Conservation (phyloP, 2,797 vertebrate genomes). For the Mus minutoides region DNA sequence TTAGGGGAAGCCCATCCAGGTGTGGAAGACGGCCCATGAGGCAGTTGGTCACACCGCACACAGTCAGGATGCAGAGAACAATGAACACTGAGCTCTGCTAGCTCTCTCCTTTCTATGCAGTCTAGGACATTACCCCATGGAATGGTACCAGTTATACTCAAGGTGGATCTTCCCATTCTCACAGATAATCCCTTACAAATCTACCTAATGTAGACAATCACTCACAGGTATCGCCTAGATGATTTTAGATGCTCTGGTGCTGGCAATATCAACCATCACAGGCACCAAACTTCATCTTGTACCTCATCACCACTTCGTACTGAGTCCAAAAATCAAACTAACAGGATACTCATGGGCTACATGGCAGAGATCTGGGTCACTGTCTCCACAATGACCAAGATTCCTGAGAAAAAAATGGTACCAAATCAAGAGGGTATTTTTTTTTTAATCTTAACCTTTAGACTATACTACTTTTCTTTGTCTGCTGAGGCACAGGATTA, state of each 20-base stretch:
- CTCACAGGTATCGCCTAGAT: neutral
- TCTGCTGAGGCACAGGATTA: conserved; percentile 38
- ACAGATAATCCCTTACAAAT: neutral
- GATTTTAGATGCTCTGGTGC: neutral
- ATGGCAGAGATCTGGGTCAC: neutral
- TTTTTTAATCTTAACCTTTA: conserved; percentile 28
- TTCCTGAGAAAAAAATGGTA: conserved; percentile 7
- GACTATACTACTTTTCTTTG: conserved; percentile 63
- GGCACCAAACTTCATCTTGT: neutral
- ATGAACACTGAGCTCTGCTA: neutral
- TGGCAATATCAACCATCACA: neutral
- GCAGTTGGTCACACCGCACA: neutral
- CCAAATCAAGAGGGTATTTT: neutral
- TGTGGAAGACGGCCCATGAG: neutral
- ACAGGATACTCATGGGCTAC: neutral
- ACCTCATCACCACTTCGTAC: neutral
- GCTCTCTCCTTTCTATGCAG: neutral
- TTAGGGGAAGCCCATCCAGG: neutral
- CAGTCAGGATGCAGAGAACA: neutral
- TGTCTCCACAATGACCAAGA: neutral
- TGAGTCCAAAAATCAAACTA: neutral
- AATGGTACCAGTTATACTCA: neutral
- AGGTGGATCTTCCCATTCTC: neutral
- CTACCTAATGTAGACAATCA: neutral
- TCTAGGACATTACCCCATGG: neutral